Base-by-base conservation (phyloP, 2,797 vertebrate genomes). In the Coregonus ussuriensis region DNA sequence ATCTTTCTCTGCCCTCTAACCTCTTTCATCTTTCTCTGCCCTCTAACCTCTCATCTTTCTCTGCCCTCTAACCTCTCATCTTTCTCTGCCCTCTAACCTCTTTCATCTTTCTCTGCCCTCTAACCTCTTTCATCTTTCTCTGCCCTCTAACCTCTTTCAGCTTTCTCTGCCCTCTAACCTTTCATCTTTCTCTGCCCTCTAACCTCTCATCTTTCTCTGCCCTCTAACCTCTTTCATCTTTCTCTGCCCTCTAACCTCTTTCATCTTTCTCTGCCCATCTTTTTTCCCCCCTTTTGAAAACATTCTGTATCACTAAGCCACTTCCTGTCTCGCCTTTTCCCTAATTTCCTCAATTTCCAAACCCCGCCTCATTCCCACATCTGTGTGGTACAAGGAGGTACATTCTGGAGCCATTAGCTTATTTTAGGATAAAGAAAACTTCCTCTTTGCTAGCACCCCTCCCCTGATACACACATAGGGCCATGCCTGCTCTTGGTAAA, bases 351-450 rank as follows among this genome's bases (percentile, higher is more conserved):
- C 67, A 87, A 83, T 86, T 90, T 85, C 89, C 88, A 84, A 73
- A 76, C 16, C 82, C 82, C 13, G 18, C 87, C 81, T 86, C 82
- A 79, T 80, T 62, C 66, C 77, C 90, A 86, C 79, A 82, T 86
- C 90, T 78, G 86, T 84, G 88, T 86, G 84, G 87, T 82, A 78
- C 71, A 75, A 80, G 83, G 86, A 89, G 85, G 83, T 86, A 82
- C 90, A 90, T 88, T 91, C 83, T 90, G 85, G 82, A 87, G 81
- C 81, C 84, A 86, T 89, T 90, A 86, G 88, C 89, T 92, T 93
- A 91, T 94, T 93, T 93, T 89, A 84, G 82, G 86, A 85, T 84
- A 89, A 91, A 88, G 86, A 91, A 91, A 95, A 90, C 82, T 66
- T 86, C 82, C 87, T 83, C 76, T 78, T 68, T 87, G 90, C 87